These are phyloP conservation scores for Plectrocnemia conspersa DNA, from an alignment of 1,140 invertebrate species.

Conservation along the genomic window DNA sequence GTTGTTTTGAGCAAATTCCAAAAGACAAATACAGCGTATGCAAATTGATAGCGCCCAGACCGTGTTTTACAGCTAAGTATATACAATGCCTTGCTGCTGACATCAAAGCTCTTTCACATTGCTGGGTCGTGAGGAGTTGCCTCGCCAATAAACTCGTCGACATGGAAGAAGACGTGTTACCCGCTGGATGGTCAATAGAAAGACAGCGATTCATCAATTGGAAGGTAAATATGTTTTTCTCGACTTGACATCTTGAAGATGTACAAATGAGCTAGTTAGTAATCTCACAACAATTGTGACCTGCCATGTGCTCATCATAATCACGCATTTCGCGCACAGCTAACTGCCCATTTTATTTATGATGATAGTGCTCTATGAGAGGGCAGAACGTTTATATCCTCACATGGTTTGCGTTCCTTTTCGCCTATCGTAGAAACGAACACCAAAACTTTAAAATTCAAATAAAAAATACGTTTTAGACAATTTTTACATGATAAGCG, in stretches of 20 bases:
- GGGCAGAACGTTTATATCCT: too few species aligned
- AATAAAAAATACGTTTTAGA: too few species aligned
- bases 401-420: too few species aligned
- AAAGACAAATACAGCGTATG: conserved; percentile 50
- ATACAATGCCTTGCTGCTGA: conserved; percentile 55
- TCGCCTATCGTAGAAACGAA: too few species aligned
- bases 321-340: too few species aligned
- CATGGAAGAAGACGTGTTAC: conserved; percentile 46
- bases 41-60: conserved; percentile 54
- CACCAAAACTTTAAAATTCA: too few species aligned
- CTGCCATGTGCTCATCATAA: too few species aligned
- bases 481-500: too few species aligned
- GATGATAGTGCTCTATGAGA: too few species aligned
- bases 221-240: conserved; percentile 30
- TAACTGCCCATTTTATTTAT: too few species aligned
- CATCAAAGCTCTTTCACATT: conserved; percentile 50
- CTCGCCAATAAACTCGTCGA: conserved; percentile 41
- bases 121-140: conserved; percentile 56
- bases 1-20: conserved; percentile 55
- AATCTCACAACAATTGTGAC: too few species aligned
- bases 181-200: conserved; percentile 52
- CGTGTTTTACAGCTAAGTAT: conserved; percentile 57
- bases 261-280: too few species aligned
- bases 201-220: conserved; percentile 49
- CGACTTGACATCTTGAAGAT: not conserved